Conservation (phyloP, 2,888 invertebrate species). For the Harpalus rubripes region DNA sequence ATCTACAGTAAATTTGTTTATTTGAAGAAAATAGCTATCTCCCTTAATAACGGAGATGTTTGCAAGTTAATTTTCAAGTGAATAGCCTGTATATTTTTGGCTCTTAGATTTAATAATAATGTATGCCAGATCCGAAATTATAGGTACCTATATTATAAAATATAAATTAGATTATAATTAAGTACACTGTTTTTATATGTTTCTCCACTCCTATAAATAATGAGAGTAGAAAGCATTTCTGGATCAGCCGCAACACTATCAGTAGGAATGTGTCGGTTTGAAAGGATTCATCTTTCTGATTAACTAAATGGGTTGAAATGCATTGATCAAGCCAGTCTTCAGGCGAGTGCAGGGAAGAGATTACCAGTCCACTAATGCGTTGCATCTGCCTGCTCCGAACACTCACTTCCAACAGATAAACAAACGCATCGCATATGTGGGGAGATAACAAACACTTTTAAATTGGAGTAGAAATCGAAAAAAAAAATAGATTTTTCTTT, state of each 20-base stretch:
- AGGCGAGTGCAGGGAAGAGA: not conserved
- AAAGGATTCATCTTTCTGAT: constrained; percentile 32
- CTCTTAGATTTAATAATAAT: no score
- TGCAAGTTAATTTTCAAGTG: no score
- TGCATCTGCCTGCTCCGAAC: not conserved
- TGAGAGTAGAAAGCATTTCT: not conserved
- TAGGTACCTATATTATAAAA: no score
- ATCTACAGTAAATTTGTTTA: no score
- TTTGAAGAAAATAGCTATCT: no score
- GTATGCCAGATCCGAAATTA: no score
- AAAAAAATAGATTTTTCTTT: not conserved
- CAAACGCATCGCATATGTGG: not conserved
- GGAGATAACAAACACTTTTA: not conserved
- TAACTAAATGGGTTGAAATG: constrained; percentile 48
- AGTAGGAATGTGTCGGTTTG: constrained; percentile 1
- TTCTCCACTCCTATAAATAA: not conserved
- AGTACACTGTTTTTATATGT: not conserved
- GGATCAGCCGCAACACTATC: not conserved
- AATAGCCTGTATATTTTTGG: no score
- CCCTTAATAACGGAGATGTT: no score
- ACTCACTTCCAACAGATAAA: not conserved
- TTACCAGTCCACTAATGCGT: not conserved
- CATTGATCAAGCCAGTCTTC: constrained; percentile 18
- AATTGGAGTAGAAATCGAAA: not conserved
- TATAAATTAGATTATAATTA: not conserved